Evolutionary conservation across 2,888 invertebrate genomes (phyloP).

Genomic region (Corbicula japonica): DNA sequence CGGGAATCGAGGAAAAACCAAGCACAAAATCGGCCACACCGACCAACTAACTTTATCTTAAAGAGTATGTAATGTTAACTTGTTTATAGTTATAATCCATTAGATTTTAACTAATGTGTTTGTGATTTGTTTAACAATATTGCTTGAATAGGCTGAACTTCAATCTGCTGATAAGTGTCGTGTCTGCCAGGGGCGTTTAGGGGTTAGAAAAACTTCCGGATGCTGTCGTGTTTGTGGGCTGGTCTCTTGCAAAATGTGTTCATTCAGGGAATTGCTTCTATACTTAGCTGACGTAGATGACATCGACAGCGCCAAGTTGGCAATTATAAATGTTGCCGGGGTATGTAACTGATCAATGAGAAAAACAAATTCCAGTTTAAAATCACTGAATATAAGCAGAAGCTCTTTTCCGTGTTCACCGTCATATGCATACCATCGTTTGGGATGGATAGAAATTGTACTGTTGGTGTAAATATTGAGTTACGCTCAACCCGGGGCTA

Average conservation of each 20-base stretch:
- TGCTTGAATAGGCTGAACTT: conserved; percentile 46
- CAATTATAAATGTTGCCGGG: conserved; percentile 4
- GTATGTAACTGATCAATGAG: conserved; percentile 1
- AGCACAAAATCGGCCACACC: no score
- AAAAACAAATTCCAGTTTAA: neutral
- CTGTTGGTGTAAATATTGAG: neutral
- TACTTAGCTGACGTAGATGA: conserved; percentile 11
- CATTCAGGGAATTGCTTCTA: conserved; percentile 46
- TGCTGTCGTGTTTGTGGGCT: conserved; percentile 61
- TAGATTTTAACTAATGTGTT: no score
- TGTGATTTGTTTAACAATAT: no score
- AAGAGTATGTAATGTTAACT: no score
- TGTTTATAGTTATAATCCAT: no score
- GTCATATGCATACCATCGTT: neutral
- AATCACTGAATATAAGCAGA: neutral
- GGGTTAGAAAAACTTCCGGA: conserved; percentile 36
- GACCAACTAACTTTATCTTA: no score
- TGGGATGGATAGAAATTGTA: neutral
- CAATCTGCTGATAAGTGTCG: conserved; percentile 35
- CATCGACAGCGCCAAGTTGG: neutral
- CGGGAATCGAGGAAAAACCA: no score
- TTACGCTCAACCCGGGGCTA: no score
- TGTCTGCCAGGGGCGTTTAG: conserved; percentile 34
- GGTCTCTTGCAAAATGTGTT: conserved; percentile 54
- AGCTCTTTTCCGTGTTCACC: neutral